These are phyloP conservation scores for Bactericera cockerelli DNA, from an alignment of 1,140 invertebrate genomes.

Conservation along the genomic window DNA sequence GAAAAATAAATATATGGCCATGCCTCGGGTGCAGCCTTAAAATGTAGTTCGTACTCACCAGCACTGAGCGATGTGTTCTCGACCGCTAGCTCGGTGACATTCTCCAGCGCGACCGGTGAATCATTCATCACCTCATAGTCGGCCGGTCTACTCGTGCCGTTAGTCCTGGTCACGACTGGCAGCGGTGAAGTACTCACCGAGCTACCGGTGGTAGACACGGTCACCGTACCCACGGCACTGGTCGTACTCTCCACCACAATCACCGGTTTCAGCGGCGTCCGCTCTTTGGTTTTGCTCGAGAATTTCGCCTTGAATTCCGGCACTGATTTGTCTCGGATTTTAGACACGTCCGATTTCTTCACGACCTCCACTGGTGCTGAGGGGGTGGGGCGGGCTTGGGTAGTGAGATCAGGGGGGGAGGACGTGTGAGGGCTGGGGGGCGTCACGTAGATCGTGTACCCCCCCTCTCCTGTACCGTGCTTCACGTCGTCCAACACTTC, in stretches of 20 bases:
- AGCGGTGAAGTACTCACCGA: too few relatives aligned
- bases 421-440: neutral
- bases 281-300: conserved; percentile 1
- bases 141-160: neutral
- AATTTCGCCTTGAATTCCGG: neutral
- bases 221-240: too few relatives aligned
- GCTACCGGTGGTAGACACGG: too few relatives aligned
- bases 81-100: neutral
- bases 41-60: too few relatives aligned
- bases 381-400: neutral
- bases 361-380: neutral
- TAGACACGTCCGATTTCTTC: neutral
- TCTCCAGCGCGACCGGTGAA: neutral
- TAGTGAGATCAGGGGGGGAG: conserved; percentile 5
- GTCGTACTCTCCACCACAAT: too few relatives aligned
- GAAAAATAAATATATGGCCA: too few relatives aligned
- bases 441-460: neutral
- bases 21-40: too few relatives aligned
- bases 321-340: neutral
- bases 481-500: too few relatives aligned
- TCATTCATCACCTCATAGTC: neutral
- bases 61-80: neutral
- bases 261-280: too few relatives aligned
- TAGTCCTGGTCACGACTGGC: neutral
- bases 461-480: neutral